A percentile compares a stretch with the other conserved stretches of the same genome.
Evolutionary conservation across 1,140 invertebrate species (phyloP).

Genomic region (Amyelois transitella): DNA sequence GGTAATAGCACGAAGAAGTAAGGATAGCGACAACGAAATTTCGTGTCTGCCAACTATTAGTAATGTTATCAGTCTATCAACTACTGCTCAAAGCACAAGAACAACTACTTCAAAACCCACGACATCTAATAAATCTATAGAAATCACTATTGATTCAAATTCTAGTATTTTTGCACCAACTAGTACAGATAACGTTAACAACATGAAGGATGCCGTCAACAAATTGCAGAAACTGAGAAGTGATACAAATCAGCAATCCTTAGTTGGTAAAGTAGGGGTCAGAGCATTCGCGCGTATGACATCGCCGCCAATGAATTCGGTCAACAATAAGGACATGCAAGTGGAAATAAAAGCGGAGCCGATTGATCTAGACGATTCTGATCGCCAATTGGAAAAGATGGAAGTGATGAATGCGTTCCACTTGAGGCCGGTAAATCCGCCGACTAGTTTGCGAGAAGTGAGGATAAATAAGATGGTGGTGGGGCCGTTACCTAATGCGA

Average conservation of each 20-base stretch:
- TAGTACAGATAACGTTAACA: conserved; percentile 41
- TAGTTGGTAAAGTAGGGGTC: conserved; percentile 52
- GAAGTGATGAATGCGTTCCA: conserved; percentile 59
- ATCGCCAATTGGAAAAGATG: conserved; percentile 50
- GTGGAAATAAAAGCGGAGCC: conserved; percentile 65
- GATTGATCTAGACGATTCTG: conserved; percentile 53
- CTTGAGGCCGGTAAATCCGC: conserved; percentile 45
- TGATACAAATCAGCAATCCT: conserved; percentile 22
- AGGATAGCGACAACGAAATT: conserved; percentile 13
- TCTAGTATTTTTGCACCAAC: conserved; percentile 48
- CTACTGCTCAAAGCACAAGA: conserved; percentile 15
- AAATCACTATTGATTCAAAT: conserved; percentile 29
- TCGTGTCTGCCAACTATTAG: conserved; percentile 50
- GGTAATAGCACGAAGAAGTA: conserved; percentile 27
- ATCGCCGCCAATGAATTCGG: conserved; percentile 26
- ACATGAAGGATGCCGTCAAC: conserved; percentile 41
- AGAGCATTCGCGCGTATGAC: conserved; percentile 59
- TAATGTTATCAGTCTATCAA: conserved; percentile 44
- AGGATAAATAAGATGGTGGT: conserved; percentile 53
- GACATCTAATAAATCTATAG: conserved; percentile 19
- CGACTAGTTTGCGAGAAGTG: conserved; percentile 43
- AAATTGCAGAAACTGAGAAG: conserved; percentile 40
- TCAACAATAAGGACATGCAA: conserved; percentile 28
- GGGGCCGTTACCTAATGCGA: conserved; percentile 20
- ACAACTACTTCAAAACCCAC: conserved; percentile 15